Evolutionary conservation across 2,888 invertebrate species (phyloP), one percentile per base, ranked within the genome.

Genomic region (Tenthredo amoena): DNA sequence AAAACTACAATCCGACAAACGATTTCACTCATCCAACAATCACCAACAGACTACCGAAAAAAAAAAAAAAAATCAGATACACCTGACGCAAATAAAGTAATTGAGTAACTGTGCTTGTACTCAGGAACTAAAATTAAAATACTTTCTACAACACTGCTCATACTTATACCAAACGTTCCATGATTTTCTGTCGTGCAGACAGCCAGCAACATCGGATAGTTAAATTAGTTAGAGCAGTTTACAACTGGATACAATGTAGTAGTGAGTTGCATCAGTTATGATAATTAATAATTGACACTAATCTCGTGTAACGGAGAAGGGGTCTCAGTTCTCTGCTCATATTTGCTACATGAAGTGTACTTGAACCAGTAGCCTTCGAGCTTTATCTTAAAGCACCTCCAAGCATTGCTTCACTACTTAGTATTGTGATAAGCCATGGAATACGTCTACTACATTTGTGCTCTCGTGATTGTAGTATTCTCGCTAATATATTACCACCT

Each of bases 401-500:
- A 15, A 10, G 1, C 71, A 71, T 71, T 34, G 40, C 37, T 1
- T 9, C 26, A n/a, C 21, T 34, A 47, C 65, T 82, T 9, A 7
- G 65, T 65, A 10, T 7, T 18, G 26, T 21, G 62, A 65, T 43
- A 9, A 31, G 65, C 40, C 18, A 82, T 82, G 82, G 65, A 62
- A 18, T n/a, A 47, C 6, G 4, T 62, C 9, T 65, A 40, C 37
- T 55, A 12, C 43, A 26, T 43, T 4, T 15, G 65, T 10, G 26
- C 31, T 18, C 26, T 31, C 10, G 43, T 31, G 10, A 40, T 65
- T 26, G 26, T 65, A 62, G 65, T 47, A 31, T 18, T 62, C 18
- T 82, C 62, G 21, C 34, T 82, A 18, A 26, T 65, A 6, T 82
- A 82, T 43, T 43, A 43, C 7, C 40, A 82, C 43, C 12, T 40